A percentile compares a stretch with the other conserved stretches of the same genome.
phyloP scores from a whole-genome alignment of 2,888 invertebrate species.

The Tachina lurida region DNA sequence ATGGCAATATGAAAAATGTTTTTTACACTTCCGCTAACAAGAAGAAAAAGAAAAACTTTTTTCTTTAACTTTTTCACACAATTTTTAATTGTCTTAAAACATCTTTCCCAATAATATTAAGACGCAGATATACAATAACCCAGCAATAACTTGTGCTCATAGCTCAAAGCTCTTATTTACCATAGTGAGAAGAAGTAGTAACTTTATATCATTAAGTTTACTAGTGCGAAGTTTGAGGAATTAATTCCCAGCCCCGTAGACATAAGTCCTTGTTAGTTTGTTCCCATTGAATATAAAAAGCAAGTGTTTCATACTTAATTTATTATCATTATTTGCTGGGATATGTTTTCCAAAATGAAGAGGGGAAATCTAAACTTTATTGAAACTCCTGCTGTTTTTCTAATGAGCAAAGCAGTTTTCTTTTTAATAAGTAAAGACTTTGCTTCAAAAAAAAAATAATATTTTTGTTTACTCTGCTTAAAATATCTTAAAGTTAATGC shows the following conservation, averaged over 20 bases:
- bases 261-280: too few species aligned
- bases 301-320: not conserved
- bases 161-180: too few species aligned
- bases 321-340: not conserved
- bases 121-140: not conserved
- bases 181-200: too few species aligned
- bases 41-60: constrained; percentile 29
- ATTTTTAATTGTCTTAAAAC: constrained; percentile 32
- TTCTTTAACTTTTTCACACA: constrained; percentile 13
- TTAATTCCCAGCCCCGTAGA: too few species aligned
- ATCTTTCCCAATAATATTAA: not conserved
- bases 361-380: not conserved
- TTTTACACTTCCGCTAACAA: constrained; percentile 28
- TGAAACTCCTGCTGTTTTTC: constrained; percentile 55
- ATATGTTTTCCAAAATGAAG: not conserved
- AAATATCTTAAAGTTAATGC: not conserved
- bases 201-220: too few species aligned
- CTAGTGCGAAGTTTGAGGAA: too few species aligned
- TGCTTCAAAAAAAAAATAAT: too few species aligned
- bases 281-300: too few species aligned
- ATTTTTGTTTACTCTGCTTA: too few species aligned
- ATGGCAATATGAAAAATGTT: not conserved
- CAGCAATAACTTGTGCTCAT: not conserved
- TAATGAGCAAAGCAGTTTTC: constrained; percentile 53
- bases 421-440: constrained; percentile 2